A percentile compares a stretch with the other conserved stretches of the same genome.
These are phyloP conservation scores for Bactericera cockerelli DNA, from an alignment of 1,140 invertebrate species.

Conservation along the genomic window DNA sequence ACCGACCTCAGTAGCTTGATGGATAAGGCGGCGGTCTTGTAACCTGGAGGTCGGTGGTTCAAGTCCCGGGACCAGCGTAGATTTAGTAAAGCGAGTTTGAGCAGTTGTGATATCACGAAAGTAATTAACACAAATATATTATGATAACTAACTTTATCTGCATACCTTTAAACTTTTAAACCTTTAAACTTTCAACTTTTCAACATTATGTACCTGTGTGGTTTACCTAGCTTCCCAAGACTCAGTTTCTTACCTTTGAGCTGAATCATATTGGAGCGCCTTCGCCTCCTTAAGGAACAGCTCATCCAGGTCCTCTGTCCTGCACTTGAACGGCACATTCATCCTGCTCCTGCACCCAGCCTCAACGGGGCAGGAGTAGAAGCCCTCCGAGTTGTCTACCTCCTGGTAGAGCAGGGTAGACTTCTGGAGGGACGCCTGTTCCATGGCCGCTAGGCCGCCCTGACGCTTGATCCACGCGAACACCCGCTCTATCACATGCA, in stretches of 20 bases:
- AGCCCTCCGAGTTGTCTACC: constrained; percentile 74
- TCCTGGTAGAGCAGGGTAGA: constrained; percentile 63
- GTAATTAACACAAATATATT: no score
- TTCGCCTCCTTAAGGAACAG: constrained; percentile 73
- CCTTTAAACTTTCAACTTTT: no score
- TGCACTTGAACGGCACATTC: constrained; percentile 86
- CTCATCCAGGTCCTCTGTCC: constrained; percentile 62
- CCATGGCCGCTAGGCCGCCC: constrained; percentile 76
- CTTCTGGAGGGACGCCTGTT: constrained; percentile 49
- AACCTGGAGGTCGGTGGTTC: no score
- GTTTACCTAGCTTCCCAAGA: no score
- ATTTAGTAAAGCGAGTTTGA: no score
- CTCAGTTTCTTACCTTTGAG: constrained; percentile 95
- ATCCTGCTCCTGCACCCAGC: constrained; percentile 55
- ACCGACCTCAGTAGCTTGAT: no score
- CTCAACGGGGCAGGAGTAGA: constrained; percentile 66
- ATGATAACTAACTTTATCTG: no score
- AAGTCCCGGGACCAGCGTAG: no score
- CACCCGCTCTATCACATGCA: constrained; percentile 80
- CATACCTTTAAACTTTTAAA: no score
- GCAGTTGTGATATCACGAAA: no score
- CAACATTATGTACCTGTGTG: no score
- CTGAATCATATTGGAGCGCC: constrained; percentile 59
- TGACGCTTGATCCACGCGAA: constrained; percentile 80
- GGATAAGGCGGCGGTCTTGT: no score